Evolutionary conservation across 2,888 invertebrate genomes (phyloP), one percentile per base, ranked within the genome.

Genomic region (Tenthredo amoena): DNA sequence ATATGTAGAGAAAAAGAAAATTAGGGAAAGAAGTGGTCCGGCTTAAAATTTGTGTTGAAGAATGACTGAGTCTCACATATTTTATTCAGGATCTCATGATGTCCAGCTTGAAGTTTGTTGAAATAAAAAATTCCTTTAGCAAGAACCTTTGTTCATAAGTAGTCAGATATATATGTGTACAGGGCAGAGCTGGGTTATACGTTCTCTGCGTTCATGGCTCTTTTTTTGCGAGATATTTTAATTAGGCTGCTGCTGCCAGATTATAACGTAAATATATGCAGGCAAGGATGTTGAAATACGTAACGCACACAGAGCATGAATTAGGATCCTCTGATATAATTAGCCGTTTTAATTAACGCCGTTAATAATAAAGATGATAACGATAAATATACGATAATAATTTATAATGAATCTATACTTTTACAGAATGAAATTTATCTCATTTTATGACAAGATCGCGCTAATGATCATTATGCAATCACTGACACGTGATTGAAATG

Each of bases 371-470:
- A 62, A 62, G 4, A 26, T 26, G 21, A 9, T 34, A 68, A 34
- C 68, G 34, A 68, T 68, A 26, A 68, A 68, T 68, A 68, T 34
- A 55, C 55, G 18, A 55, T 55, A 55, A 34, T 68, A 68, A 68
- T 68, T 34, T 15, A 68, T n/a, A 31, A 34, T 34, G 18, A 18
- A 26, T 34, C 34, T 12, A 34, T 31, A 68, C 15, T 68, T 10
- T 68, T 34, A 18, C 34, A 15, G 3, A 68, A 34, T 18, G 34
- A 68, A 68, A 15, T 68, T 34, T 6, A 68, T 15, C 34, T 18
- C 15, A 18, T 68, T 68, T 34, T 1, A 68, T 7, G 68, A 68
- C 4, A 34, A 34, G 12, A 68, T 68, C 31, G 34, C 6, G 4
- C 21, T 68, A 68, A 68, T 26, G 68, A 68, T 34, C 31, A 6